Conservation (phyloP, 1,140 invertebrate genomes). For the Lordiphosa stackelbergi region DNA sequence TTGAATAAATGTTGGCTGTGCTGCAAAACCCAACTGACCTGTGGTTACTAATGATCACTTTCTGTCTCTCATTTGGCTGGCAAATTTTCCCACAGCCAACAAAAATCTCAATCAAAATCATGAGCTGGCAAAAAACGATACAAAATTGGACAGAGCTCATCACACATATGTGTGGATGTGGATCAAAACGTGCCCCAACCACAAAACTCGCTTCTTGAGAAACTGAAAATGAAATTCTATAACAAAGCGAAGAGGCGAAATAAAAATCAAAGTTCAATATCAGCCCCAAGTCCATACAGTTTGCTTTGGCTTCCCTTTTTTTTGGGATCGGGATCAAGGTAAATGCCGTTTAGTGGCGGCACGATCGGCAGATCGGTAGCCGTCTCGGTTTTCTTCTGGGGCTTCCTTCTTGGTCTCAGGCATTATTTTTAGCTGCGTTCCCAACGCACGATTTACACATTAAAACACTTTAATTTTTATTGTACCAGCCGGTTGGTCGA, state of each 20-base stretch:
- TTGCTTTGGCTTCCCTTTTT: constrained; percentile 53
- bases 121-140: constrained; percentile 44
- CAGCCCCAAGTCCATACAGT: constrained; percentile 44
- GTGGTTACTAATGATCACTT: constrained; percentile 1
- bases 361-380: constrained; percentile 65
- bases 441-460: constrained; percentile 75
- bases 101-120: constrained; percentile 44
- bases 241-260: constrained; percentile 40
- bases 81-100: constrained; percentile 12
- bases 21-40: no score
- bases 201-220: constrained; percentile 45
- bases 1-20: constrained; percentile 9
- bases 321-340: constrained; percentile 57
- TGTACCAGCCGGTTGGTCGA: constrained; percentile 39
- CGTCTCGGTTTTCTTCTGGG: constrained; percentile 43
- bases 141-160: constrained; percentile 23
- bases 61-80: not conserved
- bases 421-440: constrained; percentile 29
- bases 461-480: constrained; percentile 76
- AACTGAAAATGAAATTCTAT: constrained; percentile 68
- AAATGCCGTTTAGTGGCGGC: constrained; percentile 72
- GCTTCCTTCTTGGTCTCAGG: constrained; percentile 43
- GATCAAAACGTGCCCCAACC: constrained; percentile 54
- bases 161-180: constrained; percentile 59
- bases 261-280: constrained; percentile 68